These are phyloP conservation scores for Iselma pallidipennis DNA, from an alignment of 2,888 invertebrate genomes.

Conservation along the genomic window DNA sequence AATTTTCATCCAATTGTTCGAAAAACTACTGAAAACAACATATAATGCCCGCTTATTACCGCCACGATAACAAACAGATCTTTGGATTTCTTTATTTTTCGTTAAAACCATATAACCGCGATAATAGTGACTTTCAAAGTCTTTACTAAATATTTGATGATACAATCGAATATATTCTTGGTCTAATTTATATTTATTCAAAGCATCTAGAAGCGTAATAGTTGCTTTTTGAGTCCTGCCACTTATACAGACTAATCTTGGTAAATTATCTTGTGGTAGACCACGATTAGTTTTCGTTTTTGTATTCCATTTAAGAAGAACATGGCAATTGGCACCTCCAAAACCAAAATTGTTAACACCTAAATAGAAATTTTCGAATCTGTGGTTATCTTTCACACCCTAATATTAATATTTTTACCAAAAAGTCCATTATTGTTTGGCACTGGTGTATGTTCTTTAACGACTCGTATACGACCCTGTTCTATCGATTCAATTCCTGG, in stretches of 20 bases:
- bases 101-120: background rate
- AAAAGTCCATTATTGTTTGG: conserved; percentile 44
- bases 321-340: background rate
- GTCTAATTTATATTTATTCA: too few species aligned
- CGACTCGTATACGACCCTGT: background rate
- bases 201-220: too few species aligned
- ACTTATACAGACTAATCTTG: too few species aligned
- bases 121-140: background rate
- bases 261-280: too few species aligned
- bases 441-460: background rate
- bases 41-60: background rate
- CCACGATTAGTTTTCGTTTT: background rate
- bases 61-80: background rate
- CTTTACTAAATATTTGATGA: too few species aligned
- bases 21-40: background rate
- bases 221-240: too few species aligned
- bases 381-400: conserved; percentile 41
- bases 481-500: conserved; percentile 64
- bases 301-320: background rate
- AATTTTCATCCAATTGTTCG: background rate
- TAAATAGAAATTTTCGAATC: background rate
- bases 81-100: background rate
- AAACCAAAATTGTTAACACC: background rate
- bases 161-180: too few species aligned
- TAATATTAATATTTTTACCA: conserved; percentile 52